phyloP scores from a whole-genome alignment of 2,797 vertebrate species.

The Rhabdophis nuchalis region DNA sequence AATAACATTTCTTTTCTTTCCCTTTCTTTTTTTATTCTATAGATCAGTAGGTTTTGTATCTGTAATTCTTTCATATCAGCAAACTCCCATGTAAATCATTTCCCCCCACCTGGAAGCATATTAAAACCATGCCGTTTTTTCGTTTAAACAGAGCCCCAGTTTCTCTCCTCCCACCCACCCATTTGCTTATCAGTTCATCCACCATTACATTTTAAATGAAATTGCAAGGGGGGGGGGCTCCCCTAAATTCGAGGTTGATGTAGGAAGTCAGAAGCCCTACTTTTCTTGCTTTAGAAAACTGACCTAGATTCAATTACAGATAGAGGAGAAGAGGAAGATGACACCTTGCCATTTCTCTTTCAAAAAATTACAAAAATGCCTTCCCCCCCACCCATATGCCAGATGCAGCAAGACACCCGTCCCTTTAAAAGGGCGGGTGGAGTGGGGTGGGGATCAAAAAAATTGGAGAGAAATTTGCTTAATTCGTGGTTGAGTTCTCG shows the following conservation, averaged over 20 bases:
- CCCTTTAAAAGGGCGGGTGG: background rate
- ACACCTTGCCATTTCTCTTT: constrained; percentile 74
- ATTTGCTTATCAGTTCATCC: constrained; percentile 94
- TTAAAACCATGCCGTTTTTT: constrained; percentile 87
- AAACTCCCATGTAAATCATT: constrained; percentile 94
- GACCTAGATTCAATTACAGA: constrained; percentile 99
- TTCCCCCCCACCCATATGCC: background rate
- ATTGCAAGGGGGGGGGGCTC: constrained; percentile 83
- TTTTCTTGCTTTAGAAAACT: constrained; percentile 90
- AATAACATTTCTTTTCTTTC: constrained; percentile 79
- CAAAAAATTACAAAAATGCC: constrained; percentile 54
- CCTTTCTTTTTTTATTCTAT: constrained; percentile 79
- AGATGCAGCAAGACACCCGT: background rate
- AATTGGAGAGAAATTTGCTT: constrained; percentile 59
- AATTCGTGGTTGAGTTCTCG: background rate
- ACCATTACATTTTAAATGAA: constrained; percentile 97
- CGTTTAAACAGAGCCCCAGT: constrained; percentile 78
- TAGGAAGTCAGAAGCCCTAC: constrained; percentile 83
- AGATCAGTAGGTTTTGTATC: constrained; percentile 82
- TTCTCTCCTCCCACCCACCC: constrained; percentile 72
- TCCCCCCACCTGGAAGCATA: constrained; percentile 85
- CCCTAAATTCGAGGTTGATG: constrained; percentile 88
- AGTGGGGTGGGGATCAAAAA: constrained; percentile 51
- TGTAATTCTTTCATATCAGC: constrained; percentile 84
- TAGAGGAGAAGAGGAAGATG: constrained; percentile 82